Evolutionary conservation across 1,140 invertebrate species (phyloP).

Genomic region (Anadara kagoshimensis): DNA sequence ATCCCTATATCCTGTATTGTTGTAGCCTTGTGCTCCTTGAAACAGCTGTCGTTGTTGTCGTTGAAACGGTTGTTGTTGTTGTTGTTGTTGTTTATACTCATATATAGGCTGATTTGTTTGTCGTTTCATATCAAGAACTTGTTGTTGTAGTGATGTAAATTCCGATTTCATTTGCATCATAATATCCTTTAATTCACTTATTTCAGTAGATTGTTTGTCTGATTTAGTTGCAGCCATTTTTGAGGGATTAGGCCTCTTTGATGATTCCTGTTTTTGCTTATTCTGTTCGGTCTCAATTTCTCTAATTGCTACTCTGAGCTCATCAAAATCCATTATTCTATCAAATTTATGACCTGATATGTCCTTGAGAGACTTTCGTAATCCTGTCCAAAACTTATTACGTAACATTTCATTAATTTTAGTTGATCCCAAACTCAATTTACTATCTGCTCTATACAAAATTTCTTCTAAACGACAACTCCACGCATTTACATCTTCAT

Average conservation of each 20-base stretch:
- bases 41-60: neutral
- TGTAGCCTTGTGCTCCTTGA: neutral
- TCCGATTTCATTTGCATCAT: neutral
- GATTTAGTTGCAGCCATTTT: neutral
- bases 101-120: neutral
- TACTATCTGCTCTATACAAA: neutral
- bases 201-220: neutral
- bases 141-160: neutral
- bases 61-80: slow-evolving; percentile 1
- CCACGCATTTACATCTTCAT: neutral
- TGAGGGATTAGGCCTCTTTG: neutral
- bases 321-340: slow-evolving; percentile 13
- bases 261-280: neutral
- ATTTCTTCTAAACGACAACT: neutral
- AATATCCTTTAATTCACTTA: slow-evolving; percentile 2
- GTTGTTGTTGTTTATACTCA: neutral
- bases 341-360: neutral
- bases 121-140: neutral
- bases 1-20: neutral
- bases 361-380: neutral
- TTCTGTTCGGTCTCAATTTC: slow-evolving; percentile 8
- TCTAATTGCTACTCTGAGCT: slow-evolving; percentile 1
- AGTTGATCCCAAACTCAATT: neutral
- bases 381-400: neutral
- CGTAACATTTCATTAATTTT: neutral